Conservation (phyloP, 2,888 invertebrate species). For the Melinopterus prodromus region DNA sequence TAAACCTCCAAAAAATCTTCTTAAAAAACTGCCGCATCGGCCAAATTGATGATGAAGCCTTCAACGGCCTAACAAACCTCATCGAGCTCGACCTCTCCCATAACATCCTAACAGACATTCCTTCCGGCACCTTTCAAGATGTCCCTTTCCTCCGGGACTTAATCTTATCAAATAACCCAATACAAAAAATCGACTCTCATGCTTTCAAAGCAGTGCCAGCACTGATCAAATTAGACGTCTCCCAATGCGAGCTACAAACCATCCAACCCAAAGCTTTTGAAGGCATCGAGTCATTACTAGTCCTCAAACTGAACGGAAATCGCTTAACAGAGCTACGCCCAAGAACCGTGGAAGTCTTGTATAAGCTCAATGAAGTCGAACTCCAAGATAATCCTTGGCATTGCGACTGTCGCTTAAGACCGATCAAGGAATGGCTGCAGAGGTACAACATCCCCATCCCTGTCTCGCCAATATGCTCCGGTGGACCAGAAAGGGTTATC, state of each 20-base stretch:
- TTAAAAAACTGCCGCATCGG: conserved; percentile 85
- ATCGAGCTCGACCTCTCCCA: conserved; percentile 89
- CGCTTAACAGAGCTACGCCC: conserved; percentile 76
- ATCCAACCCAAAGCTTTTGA: conserved; percentile 82
- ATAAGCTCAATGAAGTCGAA: conserved; percentile 80
- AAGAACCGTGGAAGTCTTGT: conserved; percentile 76
- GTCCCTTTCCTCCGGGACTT: conserved; percentile 85
- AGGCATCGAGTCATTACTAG: conserved; percentile 78
- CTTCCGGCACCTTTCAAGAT: conserved; percentile 80
- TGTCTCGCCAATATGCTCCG: conserved; percentile 80
- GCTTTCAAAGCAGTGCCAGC: conserved; percentile 79
- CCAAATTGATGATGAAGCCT: conserved; percentile 85
- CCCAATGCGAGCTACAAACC: conserved; percentile 81
- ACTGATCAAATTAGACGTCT: conserved; percentile 84
- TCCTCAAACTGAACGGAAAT: conserved; percentile 83
- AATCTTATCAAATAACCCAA: conserved; percentile 82
- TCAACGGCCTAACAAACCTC: conserved; percentile 86
- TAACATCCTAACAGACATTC: conserved; percentile 83
- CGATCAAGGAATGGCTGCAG: conserved; percentile 83
- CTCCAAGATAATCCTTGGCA: conserved; percentile 89
- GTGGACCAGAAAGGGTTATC: conserved; percentile 73
- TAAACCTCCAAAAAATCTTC: conserved; percentile 88
- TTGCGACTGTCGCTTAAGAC: conserved; percentile 85
- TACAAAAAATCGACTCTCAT: conserved; percentile 78
- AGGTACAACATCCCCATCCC: conserved; percentile 79